Evolutionary conservation across 1,140 invertebrate genomes (phyloP).

Genomic region (Rhopalosiphum padi): DNA sequence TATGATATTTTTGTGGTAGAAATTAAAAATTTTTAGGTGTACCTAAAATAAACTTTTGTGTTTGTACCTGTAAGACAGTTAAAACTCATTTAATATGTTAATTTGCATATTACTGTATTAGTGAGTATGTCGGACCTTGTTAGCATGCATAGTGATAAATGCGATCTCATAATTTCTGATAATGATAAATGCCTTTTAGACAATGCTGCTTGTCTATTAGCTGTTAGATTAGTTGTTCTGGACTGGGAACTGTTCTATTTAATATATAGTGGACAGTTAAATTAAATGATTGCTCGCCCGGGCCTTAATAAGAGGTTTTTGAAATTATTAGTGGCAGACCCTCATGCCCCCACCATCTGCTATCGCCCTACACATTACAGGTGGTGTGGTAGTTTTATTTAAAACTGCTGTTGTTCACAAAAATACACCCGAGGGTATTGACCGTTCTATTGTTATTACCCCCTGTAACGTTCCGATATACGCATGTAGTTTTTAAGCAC

Average conservation of each 20-base stretch:
- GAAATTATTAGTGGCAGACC: conserved; percentile 36
- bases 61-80: not conserved
- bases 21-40: not conserved
- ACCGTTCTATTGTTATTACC: conserved; percentile 6
- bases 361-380: not conserved
- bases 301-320: conserved; percentile 51
- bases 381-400: conserved; percentile 35
- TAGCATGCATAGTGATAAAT: not conserved
- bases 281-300: conserved; percentile 37
- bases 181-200: conserved; percentile 42
- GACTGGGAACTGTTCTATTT: conserved; percentile 17
- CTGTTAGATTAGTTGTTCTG: conserved; percentile 43
- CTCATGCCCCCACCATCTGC: conserved; percentile 19
- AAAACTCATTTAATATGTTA: not conserved
- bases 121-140: not conserved
- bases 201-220: conserved; percentile 21
- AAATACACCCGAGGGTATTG: conserved; percentile 41
- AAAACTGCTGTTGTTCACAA: conserved; percentile 36
- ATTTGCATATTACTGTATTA: not conserved
- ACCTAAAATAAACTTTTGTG: not conserved
- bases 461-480: not conserved
- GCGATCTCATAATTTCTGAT: conserved; percentile 36
- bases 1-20: not conserved
- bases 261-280: conserved; percentile 45
- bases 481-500: not conserved